phyloP scores from a whole-genome alignment of 1,140 invertebrate genomes.

The Bombus balteatus region DNA sequence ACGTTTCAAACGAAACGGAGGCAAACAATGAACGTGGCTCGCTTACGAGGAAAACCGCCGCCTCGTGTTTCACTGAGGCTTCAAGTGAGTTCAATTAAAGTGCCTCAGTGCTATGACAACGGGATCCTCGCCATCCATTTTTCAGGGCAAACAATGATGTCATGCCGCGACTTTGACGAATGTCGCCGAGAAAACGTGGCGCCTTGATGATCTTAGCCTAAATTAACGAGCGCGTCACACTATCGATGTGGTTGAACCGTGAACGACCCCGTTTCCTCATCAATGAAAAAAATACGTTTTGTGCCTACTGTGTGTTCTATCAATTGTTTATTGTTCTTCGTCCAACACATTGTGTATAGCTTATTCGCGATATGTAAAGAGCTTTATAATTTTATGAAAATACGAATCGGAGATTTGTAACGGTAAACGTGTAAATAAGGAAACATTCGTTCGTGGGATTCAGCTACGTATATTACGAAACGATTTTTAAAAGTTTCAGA shows the following conservation, averaged over 20 bases:
- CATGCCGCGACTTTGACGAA: slow-evolving; percentile 47
- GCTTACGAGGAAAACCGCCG: slow-evolving; percentile 51
- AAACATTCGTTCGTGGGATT: too few relatives aligned
- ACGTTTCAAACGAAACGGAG: slow-evolving; percentile 46
- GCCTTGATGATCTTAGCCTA: background rate
- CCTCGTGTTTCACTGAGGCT: slow-evolving; percentile 34
- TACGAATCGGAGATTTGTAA: too few relatives aligned
- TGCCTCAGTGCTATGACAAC: slow-evolving; percentile 46
- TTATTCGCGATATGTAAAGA: too few relatives aligned
- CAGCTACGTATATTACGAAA: too few relatives aligned
- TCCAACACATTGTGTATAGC: too few relatives aligned
- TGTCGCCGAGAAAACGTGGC: slow-evolving; percentile 21
- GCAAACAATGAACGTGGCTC: slow-evolving; percentile 21
- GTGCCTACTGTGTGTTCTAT: too few relatives aligned
- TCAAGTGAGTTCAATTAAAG: slow-evolving; percentile 73
- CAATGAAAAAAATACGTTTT: too few relatives aligned
- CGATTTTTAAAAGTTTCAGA: too few relatives aligned
- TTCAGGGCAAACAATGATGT: slow-evolving; percentile 58
- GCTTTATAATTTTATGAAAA: too few relatives aligned
- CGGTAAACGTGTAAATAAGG: too few relatives aligned
- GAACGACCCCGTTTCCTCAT: background rate
- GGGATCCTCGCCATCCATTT: slow-evolving; percentile 6
- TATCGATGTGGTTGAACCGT: background rate
- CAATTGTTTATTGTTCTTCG: too few relatives aligned
- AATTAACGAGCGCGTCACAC: slow-evolving; percentile 24